These are phyloP conservation scores for Dioctria rufipes DNA, from an alignment of 2,888 invertebrate genomes.

Conservation along the genomic window DNA sequence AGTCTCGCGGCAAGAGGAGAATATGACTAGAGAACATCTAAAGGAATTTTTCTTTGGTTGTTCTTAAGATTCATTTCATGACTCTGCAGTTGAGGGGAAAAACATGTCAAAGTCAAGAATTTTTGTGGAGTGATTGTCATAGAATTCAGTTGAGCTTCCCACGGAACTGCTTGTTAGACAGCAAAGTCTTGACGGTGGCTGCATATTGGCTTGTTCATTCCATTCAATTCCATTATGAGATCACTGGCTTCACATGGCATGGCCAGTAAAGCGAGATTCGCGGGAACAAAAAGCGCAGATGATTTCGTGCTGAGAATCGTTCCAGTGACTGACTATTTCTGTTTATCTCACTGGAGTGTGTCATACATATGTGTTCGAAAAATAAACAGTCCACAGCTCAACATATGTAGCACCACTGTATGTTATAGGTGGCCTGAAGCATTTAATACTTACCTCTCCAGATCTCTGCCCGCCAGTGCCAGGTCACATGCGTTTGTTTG, in stretches of 20 bases:
- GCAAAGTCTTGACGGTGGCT: conserved; percentile 8
- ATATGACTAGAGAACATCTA: not conserved
- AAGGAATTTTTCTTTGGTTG: conserved; percentile 36
- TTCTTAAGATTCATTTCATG: conserved; percentile 38
- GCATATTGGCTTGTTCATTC: conserved; percentile 12
- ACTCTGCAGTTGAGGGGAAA: conserved; percentile 38
- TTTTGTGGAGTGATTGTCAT: conserved; percentile 47
- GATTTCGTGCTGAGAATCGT: conserved; percentile 20
- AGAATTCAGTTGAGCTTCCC: conserved; percentile 39
- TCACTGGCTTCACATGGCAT: conserved; percentile 33
- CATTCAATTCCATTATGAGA: conserved; percentile 30
- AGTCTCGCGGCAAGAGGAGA: not conserved
- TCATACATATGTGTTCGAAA: conserved; percentile 13
- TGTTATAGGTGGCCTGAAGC: too few relatives aligned
- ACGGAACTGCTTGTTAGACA: conserved; percentile 29
- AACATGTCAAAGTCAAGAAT: conserved; percentile 49
- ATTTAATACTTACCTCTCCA: too few relatives aligned
- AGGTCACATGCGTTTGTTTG: conserved; percentile 32
- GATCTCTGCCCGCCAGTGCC: not conserved
- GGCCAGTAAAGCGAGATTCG: conserved; percentile 38
- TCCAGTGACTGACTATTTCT: conserved; percentile 45
- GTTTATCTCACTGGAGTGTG: conserved; percentile 48
- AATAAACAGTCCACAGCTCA: conserved; percentile 22
- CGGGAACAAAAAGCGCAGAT: conserved; percentile 47
- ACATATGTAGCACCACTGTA: too few relatives aligned